Base-by-base conservation (phyloP, 2,113 vertebrate genomes). In the Loxodonta africana region DNA sequence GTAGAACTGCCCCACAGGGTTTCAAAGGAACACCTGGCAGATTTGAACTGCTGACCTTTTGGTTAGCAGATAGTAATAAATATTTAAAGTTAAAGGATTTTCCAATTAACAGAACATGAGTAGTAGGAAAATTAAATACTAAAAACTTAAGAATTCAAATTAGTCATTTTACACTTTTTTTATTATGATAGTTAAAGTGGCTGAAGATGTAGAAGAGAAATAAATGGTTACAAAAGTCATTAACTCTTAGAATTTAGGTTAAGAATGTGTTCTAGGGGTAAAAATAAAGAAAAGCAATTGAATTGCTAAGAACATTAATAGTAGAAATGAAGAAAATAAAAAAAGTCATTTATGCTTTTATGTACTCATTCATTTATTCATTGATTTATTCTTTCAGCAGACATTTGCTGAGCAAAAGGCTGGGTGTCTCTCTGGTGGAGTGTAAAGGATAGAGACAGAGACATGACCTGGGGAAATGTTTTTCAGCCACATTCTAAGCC, bases 61-160 rank as follows among this genome's bases (percentile, higher is more conserved):
- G 37, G 37, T 37, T 37, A 60, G 25, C 8, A 80, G 69, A 8
- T 44, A 46, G 4, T 71, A 88, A 84, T 84, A 92, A 92, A 71
- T 90, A 94, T 89, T 78, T 85, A 82, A 86, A 73, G 25, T 62
- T 6, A 81, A 26, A n/a, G 48, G 26, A 46, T n/a, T 95, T 94
- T 95, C 86, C n/a, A 90, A 87, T 21, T 81, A 90, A 96, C 81
- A 51, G 53, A 93, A 73, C 18, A 83, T 30, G 9, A 71, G 4
- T 62, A 25, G 41, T 62, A 89, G 65, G 65, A 85, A 88, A 83
- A 37, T 77, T 92, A 88, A 91, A 41, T 62, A 74, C n/a, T 92
- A 83, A 74, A 76, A 65, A 84, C 15, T 74, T 81, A 82, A 94
- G 30, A 77, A 89, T 37, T 88, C 37, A 73, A 41, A 57, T 86